These are phyloP conservation scores for Genyomyrus donnyi DNA, from an alignment of 2,113 vertebrate genomes.

Conservation along the genomic window DNA sequence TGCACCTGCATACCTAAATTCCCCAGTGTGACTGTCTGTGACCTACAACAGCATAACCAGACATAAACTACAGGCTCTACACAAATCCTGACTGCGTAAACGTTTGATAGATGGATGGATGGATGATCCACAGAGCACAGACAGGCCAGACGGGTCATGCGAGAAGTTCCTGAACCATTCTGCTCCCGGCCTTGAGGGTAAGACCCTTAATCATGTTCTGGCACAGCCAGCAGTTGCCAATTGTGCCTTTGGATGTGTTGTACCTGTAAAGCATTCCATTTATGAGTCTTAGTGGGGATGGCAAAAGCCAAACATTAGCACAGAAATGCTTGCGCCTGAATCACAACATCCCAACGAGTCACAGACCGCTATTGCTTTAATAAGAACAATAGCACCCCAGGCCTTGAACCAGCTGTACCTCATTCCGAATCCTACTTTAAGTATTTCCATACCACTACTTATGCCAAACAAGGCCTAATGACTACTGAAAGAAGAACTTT, in stretches of 20 bases:
- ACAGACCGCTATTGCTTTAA: not conserved
- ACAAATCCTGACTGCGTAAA: not conserved
- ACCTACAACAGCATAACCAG: not conserved
- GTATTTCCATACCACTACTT: not conserved
- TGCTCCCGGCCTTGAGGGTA: not conserved
- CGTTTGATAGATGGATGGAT: not conserved
- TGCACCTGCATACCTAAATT: not conserved
- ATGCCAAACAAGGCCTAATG: not conserved
- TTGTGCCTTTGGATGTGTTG: not conserved
- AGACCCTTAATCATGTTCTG: not conserved
- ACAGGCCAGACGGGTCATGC: not conserved
- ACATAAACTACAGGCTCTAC: not conserved
- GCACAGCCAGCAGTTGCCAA: not conserved
- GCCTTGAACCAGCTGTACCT: not conserved
- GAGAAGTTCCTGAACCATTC: not conserved
- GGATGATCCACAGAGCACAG: not conserved
- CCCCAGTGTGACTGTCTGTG: not conserved
- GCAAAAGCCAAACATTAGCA: not conserved
- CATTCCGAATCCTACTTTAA: not conserved
- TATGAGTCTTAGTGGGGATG: not conserved
- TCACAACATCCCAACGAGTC: not conserved
- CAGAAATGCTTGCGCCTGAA: not conserved
- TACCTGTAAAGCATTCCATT: not conserved
- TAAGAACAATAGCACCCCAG: not conserved
- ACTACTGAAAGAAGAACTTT: not conserved